These are phyloP conservation scores for Aphodius sticticus DNA, from an alignment of 2,888 invertebrate species.

Conservation along the genomic window DNA sequence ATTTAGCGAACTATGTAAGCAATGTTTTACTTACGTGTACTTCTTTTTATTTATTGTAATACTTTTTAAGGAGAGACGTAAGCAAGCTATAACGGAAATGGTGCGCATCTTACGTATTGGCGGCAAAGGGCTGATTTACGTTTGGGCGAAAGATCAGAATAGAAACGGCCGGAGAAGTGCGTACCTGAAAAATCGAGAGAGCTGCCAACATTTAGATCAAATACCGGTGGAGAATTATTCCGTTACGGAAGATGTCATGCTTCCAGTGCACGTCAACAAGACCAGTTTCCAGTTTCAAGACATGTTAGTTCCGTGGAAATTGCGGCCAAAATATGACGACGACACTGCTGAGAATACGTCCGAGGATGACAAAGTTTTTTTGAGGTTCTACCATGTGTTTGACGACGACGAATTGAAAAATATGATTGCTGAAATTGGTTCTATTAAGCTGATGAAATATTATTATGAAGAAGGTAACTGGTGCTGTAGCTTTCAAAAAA, in stretches of 20 bases:
- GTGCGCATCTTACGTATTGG: slow-evolving; percentile 73
- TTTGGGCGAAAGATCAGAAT: slow-evolving; percentile 94
- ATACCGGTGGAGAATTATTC: slow-evolving; percentile 47
- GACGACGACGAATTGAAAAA: slow-evolving; percentile 79
- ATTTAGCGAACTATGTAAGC: slow-evolving; percentile 80
- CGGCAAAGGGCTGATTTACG: slow-evolving; percentile 87
- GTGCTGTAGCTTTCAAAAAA: slow-evolving; percentile 83
- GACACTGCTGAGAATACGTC: slow-evolving; percentile 55
- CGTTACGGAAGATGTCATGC: slow-evolving; percentile 50
- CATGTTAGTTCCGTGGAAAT: slow-evolving; percentile 95
- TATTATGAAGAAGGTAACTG: slow-evolving; percentile 98
- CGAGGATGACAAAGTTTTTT: slow-evolving; percentile 65
- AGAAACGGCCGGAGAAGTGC: slow-evolving; percentile 71
- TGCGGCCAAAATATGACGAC: slow-evolving; percentile 62
- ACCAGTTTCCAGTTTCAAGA: slow-evolving; percentile 91
- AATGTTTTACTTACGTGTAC: neutral
- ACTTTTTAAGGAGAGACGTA: slow-evolving; percentile 71
- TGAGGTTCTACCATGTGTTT: slow-evolving; percentile 95
- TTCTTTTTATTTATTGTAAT: slow-evolving; percentile 28
- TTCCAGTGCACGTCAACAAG: slow-evolving; percentile 90
- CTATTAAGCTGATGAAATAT: slow-evolving; percentile 67
- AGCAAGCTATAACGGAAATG: slow-evolving; percentile 79
- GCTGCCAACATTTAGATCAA: slow-evolving; percentile 49
- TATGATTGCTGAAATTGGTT: slow-evolving; percentile 66
- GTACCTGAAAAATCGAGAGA: slow-evolving; percentile 70